A percentile compares a stretch with the other conserved stretches of the same genome.
phyloP scores from a whole-genome alignment of 2,113 vertebrate species.

The Lepisosteus oculatus region DNA sequence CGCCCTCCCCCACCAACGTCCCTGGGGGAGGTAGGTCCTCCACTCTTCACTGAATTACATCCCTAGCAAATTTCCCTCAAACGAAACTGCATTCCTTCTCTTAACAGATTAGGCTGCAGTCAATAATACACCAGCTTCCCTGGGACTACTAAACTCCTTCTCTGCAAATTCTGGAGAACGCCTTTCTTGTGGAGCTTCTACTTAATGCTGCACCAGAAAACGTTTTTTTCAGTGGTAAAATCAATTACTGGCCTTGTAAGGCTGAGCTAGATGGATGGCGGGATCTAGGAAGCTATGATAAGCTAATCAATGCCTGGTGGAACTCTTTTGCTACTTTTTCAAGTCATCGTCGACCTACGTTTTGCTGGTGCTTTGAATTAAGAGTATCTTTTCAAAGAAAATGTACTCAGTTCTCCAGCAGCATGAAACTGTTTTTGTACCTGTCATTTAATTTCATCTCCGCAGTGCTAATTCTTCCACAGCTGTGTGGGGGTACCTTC shows the following conservation, averaged over 20 bases:
- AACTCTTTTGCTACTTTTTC: neutral
- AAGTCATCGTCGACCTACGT: too few relatives aligned
- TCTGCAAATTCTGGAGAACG: neutral
- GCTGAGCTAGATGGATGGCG: neutral
- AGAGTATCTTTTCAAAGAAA: too few relatives aligned
- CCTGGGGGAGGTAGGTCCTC: neutral
- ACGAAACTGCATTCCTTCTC: conserved; percentile 13
- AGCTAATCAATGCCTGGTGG: conserved; percentile 6
- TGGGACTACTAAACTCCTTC: conserved; percentile 11
- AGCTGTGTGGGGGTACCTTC: neutral
- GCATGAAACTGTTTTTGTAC: too few relatives aligned
- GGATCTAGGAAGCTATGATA: conserved; percentile 4
- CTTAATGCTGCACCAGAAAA: conserved; percentile 1
- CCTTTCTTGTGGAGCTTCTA: conserved; percentile 10
- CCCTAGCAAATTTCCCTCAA: neutral
- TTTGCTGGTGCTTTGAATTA: too few relatives aligned
- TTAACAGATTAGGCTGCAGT: conserved; percentile 29
- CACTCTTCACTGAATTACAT: neutral
- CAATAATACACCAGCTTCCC: conserved; percentile 13
- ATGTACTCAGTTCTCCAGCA: too few relatives aligned
- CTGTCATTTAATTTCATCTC: too few relatives aligned
- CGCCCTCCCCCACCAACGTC: neutral
- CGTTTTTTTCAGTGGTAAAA: neutral
- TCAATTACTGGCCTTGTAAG: neutral
- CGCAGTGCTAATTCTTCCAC: too few relatives aligned